phyloP scores from a whole-genome alignment of 2,888 invertebrate species.

The Brenthis ino region DNA sequence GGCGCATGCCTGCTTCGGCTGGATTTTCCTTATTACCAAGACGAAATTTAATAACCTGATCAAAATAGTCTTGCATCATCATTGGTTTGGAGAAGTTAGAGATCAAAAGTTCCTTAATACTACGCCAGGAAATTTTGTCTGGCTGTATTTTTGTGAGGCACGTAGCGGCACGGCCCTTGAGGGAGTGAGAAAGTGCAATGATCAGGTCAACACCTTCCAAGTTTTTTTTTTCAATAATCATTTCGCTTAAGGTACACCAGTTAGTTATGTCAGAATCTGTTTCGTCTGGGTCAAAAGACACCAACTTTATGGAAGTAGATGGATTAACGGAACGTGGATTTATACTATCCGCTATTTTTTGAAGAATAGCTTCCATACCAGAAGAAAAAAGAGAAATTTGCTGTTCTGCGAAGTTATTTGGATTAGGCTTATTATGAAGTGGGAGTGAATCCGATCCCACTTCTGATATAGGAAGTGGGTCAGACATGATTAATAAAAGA shows the following conservation, averaged over 20 bases:
- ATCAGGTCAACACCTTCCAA: slow-evolving; percentile 38
- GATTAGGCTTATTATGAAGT: no score
- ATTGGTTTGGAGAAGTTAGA: slow-evolving; percentile 42
- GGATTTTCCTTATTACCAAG: slow-evolving; percentile 34
- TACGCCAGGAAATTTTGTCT: slow-evolving; percentile 34
- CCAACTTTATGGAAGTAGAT: background rate
- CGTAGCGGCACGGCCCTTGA: slow-evolving; percentile 38
- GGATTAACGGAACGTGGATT: background rate
- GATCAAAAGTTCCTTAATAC: slow-evolving; percentile 39
- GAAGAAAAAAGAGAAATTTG: background rate
- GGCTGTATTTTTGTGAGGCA: slow-evolving; percentile 39
- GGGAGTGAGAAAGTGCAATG: slow-evolving; percentile 30
- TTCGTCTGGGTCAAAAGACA: slow-evolving; percentile 31
- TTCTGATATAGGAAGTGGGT: no score
- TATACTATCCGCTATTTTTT: background rate
- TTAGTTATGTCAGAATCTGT: slow-evolving; percentile 11
- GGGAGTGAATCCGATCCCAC: no score
- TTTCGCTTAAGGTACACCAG: slow-evolving; percentile 33
- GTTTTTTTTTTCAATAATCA: slow-evolving; percentile 25
- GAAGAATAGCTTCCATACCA: background rate
- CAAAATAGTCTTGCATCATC: slow-evolving; percentile 43
- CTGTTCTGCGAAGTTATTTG: background rate
- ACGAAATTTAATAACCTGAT: slow-evolving; percentile 39
- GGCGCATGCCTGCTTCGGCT: slow-evolving; percentile 30
- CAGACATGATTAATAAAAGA: no score